Percentiles rank a stretch among this genome's conserved stretches.
These are phyloP conservation scores for Cheilinus undulatus DNA, from an alignment of 2,113 vertebrate genomes.

Conservation along the genomic window DNA sequence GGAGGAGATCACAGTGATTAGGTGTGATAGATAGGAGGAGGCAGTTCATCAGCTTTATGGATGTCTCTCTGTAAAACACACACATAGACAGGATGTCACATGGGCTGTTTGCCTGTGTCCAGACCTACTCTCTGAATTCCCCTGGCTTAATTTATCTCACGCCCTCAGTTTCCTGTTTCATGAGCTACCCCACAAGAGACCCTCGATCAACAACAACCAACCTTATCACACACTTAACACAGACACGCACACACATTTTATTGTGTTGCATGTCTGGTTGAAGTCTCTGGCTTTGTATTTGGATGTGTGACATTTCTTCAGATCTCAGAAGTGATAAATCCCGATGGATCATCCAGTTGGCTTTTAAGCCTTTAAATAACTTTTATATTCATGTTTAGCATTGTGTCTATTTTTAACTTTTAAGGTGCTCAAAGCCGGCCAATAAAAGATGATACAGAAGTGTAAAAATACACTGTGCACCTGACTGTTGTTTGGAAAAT, in stretches of 20 bases:
- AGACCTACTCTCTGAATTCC: conserved; percentile 80
- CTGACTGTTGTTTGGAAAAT: conserved; percentile 10
- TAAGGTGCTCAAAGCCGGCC: conserved; percentile 31
- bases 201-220: conserved; percentile 62
- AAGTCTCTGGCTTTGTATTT: conserved; percentile 47
- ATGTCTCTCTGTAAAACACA: conserved; percentile 33
- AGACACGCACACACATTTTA: conserved; percentile 17
- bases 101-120: conserved; percentile 68
- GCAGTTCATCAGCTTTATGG: conserved; percentile 63
- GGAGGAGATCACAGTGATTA: conserved; percentile 38
- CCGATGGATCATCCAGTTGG: conserved; percentile 31
- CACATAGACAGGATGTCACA: conserved; percentile 60
- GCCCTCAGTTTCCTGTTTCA: conserved; percentile 83
- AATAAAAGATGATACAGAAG: conserved; percentile 52
- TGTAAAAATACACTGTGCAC: conserved; percentile 38
- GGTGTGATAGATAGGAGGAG: conserved; percentile 44
- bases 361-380: conserved; percentile 71
- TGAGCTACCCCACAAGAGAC: conserved; percentile 63
- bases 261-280: conserved; percentile 46
- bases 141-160: conserved; percentile 83
- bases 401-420: conserved; percentile 63
- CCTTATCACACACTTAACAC: conserved; percentile 18
- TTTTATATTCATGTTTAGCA: conserved; percentile 50
- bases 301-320: conserved; percentile 42
- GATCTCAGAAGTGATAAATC: conserved; percentile 51